Base-by-base conservation (phyloP, 2,888 invertebrate species). In the Lasioglossum marginatum region DNA sequence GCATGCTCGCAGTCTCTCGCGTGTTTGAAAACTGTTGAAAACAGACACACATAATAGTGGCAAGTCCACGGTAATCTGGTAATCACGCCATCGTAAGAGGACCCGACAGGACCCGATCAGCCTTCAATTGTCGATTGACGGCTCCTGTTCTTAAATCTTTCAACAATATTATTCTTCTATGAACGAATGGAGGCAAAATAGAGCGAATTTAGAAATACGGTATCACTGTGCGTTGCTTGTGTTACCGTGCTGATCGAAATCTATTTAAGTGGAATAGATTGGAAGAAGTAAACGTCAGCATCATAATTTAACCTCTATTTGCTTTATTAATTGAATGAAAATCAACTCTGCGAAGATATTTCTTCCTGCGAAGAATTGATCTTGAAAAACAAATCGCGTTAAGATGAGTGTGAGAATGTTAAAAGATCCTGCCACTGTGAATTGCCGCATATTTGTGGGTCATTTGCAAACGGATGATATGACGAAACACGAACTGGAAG, bases 371-470 rank as follows among this genome's bases (percentile, higher is more conserved):
- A 45, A 60, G 16, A 40, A 63, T 45, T 60, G 31, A 23, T 70
- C 19, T 31, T 37, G 8, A 57, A 31, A 63, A 31, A 4, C 4
- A 52, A 27, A 10, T 6, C 2, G 6, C 34, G 14, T 14, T 27
- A 89, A 82, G 37, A 91, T 91, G 91, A 91, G 86, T 48, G 92
- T 93, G 34, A 90, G 95, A 84, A 89, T 95, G 60, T 78, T 98
- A 95, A 97, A 97, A 94, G 97, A 98, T 95, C 97, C 97, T 23
- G 95, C 96, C 6, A 97, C 98, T 0, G 97, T 97, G 0, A 96
- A 97, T 88, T 96, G 97, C 81, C 96, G 98, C 76, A 97, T 98
- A 88, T 98, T 98, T 93, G 96, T 98, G 6, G 98, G 98, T 1
- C 97, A 97, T 91, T 94, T 98, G 79, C 97, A 97, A 73, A 96